Base-by-base conservation (phyloP, 1,140 invertebrate genomes). In the Panagrolaimus sp. region DNA sequence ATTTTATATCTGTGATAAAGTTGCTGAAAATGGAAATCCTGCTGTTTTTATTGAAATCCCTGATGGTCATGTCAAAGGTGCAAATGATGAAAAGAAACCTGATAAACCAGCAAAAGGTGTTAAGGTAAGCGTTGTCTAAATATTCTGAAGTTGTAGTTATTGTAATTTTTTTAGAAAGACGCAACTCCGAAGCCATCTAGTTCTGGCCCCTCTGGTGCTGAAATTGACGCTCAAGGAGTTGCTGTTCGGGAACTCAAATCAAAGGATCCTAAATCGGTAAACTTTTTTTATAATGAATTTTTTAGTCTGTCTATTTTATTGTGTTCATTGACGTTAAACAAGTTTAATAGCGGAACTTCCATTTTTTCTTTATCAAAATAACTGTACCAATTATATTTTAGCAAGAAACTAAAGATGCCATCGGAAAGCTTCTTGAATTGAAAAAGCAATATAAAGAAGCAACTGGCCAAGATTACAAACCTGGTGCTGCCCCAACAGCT, bases 1-100 rank as follows among this genome's bases (percentile, higher is more conserved):
- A 24, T 97, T 92, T 86, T 97, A 93, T 86, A 89, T 92, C 73
- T 92, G 92, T 75, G 94, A 97, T 62, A 44, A 70, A 48, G 62
- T 32, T 3, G 78, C 73, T 65, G 32, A 24, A 17, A 43, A 15
- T 17, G 70, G 73, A 17, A 28, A 71, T 15, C 6, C 45, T 1
- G 43, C 71, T 28, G 55, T 78, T 9, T 68, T 81, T 7, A 81
- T 81, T 46, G 65, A 58, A 21, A 77, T 81, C 58, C 80, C 80
- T n/a, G 80, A 81, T 66, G 80, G 74, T 58, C 52, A 58, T 58
- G 52, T 58, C 8, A 28, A 21, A 26, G 52, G 52, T 21, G 52
- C 52, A 12, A 58, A 58, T n/a, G 52, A 46, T 46, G 43, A 15
- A n/a, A n/a, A 26, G 12, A 71, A 71, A 43, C 32, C 65, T n/a